Evolutionary conservation across 1,140 invertebrate genomes (phyloP).

Genomic region (Monochamus saltuarius): DNA sequence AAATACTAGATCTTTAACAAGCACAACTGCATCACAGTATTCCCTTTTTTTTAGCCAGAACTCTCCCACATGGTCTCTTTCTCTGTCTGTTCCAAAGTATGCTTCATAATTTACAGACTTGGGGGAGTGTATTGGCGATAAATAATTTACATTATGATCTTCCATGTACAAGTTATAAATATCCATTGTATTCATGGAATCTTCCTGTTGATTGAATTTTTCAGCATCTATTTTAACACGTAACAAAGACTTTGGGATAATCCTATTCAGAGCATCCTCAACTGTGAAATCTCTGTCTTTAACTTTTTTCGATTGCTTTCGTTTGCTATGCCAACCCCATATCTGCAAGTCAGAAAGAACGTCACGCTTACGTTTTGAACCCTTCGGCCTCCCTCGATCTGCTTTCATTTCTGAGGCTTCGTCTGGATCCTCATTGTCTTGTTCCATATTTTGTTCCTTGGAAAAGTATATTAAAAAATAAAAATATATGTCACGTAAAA

Average conservation of each 20-base stretch:
- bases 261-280: conserved; percentile 62
- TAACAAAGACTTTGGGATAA: conserved; percentile 61
- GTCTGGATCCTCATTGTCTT: conserved; percentile 39
- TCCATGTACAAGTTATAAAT: conserved; percentile 63
- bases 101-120: conserved; percentile 38
- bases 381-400: conserved; percentile 54
- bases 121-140: conserved; percentile 36
- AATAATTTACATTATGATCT: conserved; percentile 53
- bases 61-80: conserved; percentile 63
- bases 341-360: conserved; percentile 67
- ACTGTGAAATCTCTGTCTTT: conserved; percentile 65
- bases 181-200: conserved; percentile 65
- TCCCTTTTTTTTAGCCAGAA: conserved; percentile 61
- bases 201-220: conserved; percentile 53
- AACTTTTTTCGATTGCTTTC: conserved; percentile 65
- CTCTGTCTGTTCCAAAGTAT: conserved; percentile 68
- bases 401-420: conserved; percentile 47
- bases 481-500: conserved; percentile 1
- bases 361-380: conserved; percentile 64
- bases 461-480: conserved; percentile 17
- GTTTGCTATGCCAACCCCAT: conserved; percentile 73
- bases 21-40: conserved; percentile 61
- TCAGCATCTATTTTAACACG: conserved; percentile 44
- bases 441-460: conserved; percentile 40
- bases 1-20: conserved; percentile 61